Base-by-base conservation (phyloP, 2,888 invertebrate species). In the Sympetrum striolatum region DNA sequence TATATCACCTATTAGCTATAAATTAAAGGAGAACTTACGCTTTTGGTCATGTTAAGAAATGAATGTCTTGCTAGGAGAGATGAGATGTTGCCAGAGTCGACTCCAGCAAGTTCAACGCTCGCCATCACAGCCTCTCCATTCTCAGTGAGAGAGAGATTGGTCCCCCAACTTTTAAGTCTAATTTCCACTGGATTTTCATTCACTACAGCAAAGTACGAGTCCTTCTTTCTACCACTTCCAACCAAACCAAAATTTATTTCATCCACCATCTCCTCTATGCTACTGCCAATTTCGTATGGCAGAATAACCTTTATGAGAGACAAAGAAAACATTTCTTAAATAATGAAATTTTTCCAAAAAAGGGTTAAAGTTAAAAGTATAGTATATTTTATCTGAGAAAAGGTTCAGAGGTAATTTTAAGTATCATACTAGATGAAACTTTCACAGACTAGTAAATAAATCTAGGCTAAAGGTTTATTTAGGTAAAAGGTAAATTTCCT, bases 111-210 rank as follows among this genome's bases (percentile, higher is more conserved):
- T 92, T 95, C 95, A 90, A 96, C 94, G 82, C 94, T 94, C 3
- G 95, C 95, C 91, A 95, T n/a, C 60, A 86, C 86, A 37, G 37
- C 86, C 90, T 90, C 80, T 79, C 80, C 79, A 90, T 80, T 90
- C 44, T 80, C 90, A 90, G 31, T 53, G 80, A 80, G 95, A 10
- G 95, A 95, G 92, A 95, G 94, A 92, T 96, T 96, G 8, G 95
- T 95, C 81, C 95, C 95, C 94, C 96, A 95, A 60, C 95, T 95
- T 91, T 94, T 95, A 91, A 96, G 93, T 91, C 95, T 95, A 92
- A 97, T 95, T 92, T 95, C 95, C 53, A 97, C 96, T 18, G 97
- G 97, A 94, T 97, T 97, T 91, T 95, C 95, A 94, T 98, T 98
- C 92, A 96, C 94, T 60, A 97, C 93, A 53, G 96, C 95, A 93